Percentiles rank a stretch among this genome's conserved stretches.
phyloP scores from a whole-genome alignment of 2,113 vertebrate species.

The Picathartes gymnocephalus region DNA sequence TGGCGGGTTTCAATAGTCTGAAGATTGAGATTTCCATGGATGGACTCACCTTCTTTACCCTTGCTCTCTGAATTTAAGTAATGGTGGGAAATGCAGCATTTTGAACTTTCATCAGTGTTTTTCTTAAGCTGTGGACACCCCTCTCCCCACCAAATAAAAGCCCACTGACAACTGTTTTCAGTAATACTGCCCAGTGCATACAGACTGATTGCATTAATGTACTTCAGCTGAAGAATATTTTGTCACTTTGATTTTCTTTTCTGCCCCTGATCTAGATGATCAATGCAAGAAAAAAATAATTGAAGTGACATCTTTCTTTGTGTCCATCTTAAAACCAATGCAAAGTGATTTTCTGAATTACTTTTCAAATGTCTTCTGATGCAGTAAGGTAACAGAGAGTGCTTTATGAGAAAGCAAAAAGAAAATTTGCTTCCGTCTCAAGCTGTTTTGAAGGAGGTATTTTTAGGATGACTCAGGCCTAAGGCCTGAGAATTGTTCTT shows the following conservation, averaged over 20 bases:
- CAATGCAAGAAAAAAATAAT: background rate
- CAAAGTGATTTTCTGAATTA: background rate
- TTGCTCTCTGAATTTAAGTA: background rate
- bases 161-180: background rate
- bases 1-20: background rate
- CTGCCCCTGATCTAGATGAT: background rate
- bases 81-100: background rate
- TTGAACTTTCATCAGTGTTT: background rate
- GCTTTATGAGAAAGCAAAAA: background rate
- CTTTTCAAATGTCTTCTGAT: background rate
- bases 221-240: background rate
- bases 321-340: background rate
- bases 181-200: background rate
- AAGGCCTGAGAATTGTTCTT: background rate
- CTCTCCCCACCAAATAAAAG: background rate
- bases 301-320: background rate
- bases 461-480: slow-evolving; percentile 22
- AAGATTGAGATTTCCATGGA: background rate
- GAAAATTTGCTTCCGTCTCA: background rate
- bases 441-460: slow-evolving; percentile 17
- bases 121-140: background rate
- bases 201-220: background rate
- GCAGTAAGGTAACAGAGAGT: background rate
- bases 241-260: background rate
- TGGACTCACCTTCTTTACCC: background rate